Evolutionary conservation across 2,888 invertebrate species (phyloP).

Genomic region (Brenthis hecate): DNA sequence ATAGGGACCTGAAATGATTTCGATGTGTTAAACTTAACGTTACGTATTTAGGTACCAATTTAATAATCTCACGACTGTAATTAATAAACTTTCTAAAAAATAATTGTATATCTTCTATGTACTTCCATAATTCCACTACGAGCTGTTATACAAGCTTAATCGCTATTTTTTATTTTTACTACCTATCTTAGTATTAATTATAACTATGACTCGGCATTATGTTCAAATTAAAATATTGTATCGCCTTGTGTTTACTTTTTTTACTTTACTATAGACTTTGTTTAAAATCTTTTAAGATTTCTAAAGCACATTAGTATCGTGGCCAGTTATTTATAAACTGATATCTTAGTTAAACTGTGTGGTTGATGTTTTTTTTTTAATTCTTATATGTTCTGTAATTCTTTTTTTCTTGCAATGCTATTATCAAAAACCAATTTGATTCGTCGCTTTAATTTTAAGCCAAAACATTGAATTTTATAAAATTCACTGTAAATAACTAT

Average conservation of each 20-base stretch:
- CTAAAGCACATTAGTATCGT: constrained; percentile 68
- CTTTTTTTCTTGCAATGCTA: constrained; percentile 29
- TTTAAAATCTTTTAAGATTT: constrained; percentile 57
- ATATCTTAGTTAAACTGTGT: constrained; percentile 64
- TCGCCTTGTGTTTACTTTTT: constrained; percentile 29
- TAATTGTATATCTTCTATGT: constrained; percentile 48
- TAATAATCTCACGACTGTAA: constrained; percentile 77
- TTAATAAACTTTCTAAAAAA: constrained; percentile 57
- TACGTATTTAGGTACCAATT: constrained; percentile 78
- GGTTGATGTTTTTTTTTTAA: constrained; percentile 31
- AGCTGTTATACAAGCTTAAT: constrained; percentile 58
- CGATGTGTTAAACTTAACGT: constrained; percentile 74
- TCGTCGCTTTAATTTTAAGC: constrained; percentile 39
- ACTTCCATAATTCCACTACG: constrained; percentile 64
- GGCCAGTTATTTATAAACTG: constrained; percentile 79
- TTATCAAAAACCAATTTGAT: constrained; percentile 36
- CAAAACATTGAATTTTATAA: constrained; percentile 33
- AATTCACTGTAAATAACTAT: constrained; percentile 35
- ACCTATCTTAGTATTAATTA: constrained; percentile 66
- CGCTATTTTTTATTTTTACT: constrained; percentile 66
- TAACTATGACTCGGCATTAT: constrained; percentile 59
- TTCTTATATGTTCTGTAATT: constrained; percentile 34
- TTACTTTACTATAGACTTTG: constrained; percentile 44
- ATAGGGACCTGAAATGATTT: constrained; percentile 81
- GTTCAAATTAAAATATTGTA: constrained; percentile 32